phyloP scores from a whole-genome alignment of 2,888 invertebrate species.

The Sacculina carcini region DNA sequence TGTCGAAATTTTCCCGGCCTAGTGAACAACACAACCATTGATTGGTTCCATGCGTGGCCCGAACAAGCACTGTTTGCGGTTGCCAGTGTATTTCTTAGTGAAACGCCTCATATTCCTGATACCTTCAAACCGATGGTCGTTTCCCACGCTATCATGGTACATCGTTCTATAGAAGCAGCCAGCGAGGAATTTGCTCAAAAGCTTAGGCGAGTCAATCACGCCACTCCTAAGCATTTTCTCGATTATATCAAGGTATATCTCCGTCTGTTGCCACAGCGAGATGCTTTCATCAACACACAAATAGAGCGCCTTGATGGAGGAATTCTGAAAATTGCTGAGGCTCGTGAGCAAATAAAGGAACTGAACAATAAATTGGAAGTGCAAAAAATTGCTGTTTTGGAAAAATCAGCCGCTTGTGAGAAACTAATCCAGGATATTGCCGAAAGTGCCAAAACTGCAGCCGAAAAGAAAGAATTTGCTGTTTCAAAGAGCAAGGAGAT shows the following conservation, averaged over 20 bases:
- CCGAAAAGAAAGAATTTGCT: slow-evolving; percentile 49
- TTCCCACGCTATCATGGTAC: slow-evolving; percentile 61
- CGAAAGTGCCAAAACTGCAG: slow-evolving; percentile 30
- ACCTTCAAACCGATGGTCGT: slow-evolving; percentile 40
- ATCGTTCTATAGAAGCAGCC: slow-evolving; percentile 42
- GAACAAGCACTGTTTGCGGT: slow-evolving; percentile 63
- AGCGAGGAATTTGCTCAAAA: slow-evolving; percentile 42
- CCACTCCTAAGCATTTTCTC: slow-evolving; percentile 74
- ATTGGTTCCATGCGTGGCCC: slow-evolving; percentile 88
- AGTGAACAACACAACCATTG: slow-evolving; percentile 71
- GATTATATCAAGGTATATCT: slow-evolving; percentile 59
- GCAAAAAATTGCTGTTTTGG: slow-evolving; percentile 53
- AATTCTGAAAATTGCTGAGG: slow-evolving; percentile 58
- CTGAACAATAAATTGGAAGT: slow-evolving; percentile 51
- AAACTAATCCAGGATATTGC: slow-evolving; percentile 46
- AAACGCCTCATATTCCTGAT: slow-evolving; percentile 39
- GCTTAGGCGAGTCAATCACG: slow-evolving; percentile 52
- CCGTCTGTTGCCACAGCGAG: slow-evolving; percentile 42
- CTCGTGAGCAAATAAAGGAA: slow-evolving; percentile 48
- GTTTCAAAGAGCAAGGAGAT: slow-evolving; percentile 54
- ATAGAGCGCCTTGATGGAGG: slow-evolving; percentile 43
- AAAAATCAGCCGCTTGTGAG: slow-evolving; percentile 58
- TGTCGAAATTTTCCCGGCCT: slow-evolving; percentile 76
- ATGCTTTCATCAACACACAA: too few species aligned
- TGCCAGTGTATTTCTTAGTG: slow-evolving; percentile 43